A percentile compares a stretch with the other conserved stretches of the same genome.
These are phyloP conservation scores for Ecliptopera silaceata DNA, from an alignment of 2,888 invertebrate species.

Conservation along the genomic window DNA sequence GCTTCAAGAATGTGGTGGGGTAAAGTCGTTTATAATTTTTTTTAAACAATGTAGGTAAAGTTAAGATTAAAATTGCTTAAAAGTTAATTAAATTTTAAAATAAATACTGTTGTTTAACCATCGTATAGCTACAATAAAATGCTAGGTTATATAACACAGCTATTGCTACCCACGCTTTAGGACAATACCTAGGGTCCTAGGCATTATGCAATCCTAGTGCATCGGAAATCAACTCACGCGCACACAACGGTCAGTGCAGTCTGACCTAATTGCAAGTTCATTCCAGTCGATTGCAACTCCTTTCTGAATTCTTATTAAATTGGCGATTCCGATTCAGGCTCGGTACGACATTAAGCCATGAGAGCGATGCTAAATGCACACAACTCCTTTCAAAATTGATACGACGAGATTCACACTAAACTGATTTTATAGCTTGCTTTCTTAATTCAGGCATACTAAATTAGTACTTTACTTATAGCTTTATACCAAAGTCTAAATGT, in stretches of 20 bases:
- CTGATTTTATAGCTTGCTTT: too few relatives aligned
- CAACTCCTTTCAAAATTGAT: background rate
- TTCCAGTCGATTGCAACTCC: slow-evolving; percentile 53
- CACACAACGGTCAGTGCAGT: slow-evolving; percentile 70
- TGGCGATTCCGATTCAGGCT: slow-evolving; percentile 28
- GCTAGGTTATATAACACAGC: background rate
- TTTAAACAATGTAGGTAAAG: too few relatives aligned
- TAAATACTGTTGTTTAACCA: background rate
- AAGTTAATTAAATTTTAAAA: background rate
- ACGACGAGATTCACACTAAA: background rate
- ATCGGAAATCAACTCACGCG: slow-evolving; percentile 70
- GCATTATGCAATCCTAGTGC: slow-evolving; percentile 63
- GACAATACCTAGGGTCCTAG: slow-evolving; percentile 49
- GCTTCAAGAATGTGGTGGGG: slow-evolving; percentile 38
- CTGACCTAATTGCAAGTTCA: slow-evolving; percentile 73
- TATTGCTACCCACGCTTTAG: slow-evolving; percentile 1
- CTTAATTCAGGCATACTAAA: too few relatives aligned
- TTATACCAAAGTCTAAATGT: too few relatives aligned
- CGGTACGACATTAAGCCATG: slow-evolving; percentile 29
- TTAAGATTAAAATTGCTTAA: too few relatives aligned
- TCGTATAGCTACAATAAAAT: background rate
- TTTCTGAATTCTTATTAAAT: slow-evolving; percentile 30
- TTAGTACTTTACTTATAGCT: too few relatives aligned
- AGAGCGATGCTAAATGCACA: slow-evolving; percentile 7
- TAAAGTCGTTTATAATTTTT: background rate